Base-by-base conservation (phyloP, 2,113 vertebrate genomes). In the Scomber japonicus region DNA sequence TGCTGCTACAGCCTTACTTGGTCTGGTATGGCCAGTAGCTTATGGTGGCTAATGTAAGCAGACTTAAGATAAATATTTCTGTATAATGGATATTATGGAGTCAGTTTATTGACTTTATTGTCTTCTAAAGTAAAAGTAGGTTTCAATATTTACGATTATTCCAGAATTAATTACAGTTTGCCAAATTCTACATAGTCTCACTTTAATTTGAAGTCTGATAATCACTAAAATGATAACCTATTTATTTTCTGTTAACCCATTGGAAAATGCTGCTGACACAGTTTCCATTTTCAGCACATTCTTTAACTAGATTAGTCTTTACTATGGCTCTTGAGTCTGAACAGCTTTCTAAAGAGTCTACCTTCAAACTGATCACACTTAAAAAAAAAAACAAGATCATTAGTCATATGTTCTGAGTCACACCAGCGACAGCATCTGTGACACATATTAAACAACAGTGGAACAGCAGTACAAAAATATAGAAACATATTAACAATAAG, bases 391-490 rank as follows among this genome's bases (percentile, higher is more conserved):
- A 51, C 19, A 31, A 57, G 4, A 15, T 44, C 21, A 48, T 55
- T 21, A 9, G 13, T 67, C 57, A 60, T 17, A 54, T 48, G 24
- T 57, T 51, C 53, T 77, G 56, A 54, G 48, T 75, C 51, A 63
- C 60, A 62, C 6, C 44, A 55, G 3, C 13, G 49, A 53, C 31
- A 48, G 40, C 9, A 0, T 46, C 30, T n/a, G 19, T n/a, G 31
- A 55, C 13, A 71, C 24, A 61, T 10, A 45, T 62, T 12, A 40
- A 73, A 69, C 24, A 68, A 54, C 31, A 68, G 40, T 62, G 11
- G 13, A 71, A 68, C 19, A 61, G 17, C 12, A 11, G n/a, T 24
- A 19, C 30, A 56, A 56, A 21, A 1, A 31, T 0, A 11, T 2
- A 56, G 11, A 65, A 14, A 45, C 16, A 63, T 27, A 27, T 55